phyloP scores from a whole-genome alignment of 2,797 vertebrate species.

The Pogonophryne albipinna region DNA sequence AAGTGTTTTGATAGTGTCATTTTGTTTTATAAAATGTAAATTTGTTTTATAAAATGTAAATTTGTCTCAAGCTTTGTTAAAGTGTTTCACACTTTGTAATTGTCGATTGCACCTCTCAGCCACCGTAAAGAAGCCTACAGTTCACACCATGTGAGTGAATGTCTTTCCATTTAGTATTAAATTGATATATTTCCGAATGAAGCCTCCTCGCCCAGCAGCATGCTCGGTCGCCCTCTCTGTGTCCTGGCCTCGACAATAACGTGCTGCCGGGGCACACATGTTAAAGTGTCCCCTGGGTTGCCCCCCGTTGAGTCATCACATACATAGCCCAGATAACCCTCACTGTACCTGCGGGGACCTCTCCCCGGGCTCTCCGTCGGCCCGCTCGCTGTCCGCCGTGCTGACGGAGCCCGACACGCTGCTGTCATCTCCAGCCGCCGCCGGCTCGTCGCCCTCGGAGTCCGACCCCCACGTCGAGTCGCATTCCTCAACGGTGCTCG shows the following conservation, averaged over 20 bases:
- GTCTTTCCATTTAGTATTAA: background rate
- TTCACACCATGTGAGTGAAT: background rate
- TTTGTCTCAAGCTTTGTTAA: no score
- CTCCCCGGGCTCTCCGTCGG: conserved; percentile 63
- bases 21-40: no score
- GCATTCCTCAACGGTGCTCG: conserved; percentile 95
- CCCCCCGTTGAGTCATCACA: background rate
- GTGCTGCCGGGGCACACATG: background rate
- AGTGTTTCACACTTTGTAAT: no score
- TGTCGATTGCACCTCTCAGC: no score
- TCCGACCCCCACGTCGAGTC: conserved; percentile 98
- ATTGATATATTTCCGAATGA: conserved; percentile 10
- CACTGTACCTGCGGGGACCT: conserved; percentile 71
- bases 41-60: no score
- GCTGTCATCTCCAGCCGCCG: conserved; percentile 77
- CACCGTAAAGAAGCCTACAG: background rate
- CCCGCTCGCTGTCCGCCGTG: conserved; percentile 72
- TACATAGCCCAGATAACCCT: rapidly evolving
- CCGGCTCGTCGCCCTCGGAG: conserved; percentile 88
- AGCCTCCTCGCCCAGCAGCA: background rate
- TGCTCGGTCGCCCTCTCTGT: conserved; percentile 27
- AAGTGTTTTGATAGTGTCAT: no score
- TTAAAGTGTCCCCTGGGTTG: background rate
- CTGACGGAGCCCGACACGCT: conserved; percentile 77
- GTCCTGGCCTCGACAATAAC: conserved; percentile 40